phyloP scores from a whole-genome alignment of 2,888 invertebrate genomes.

The Erebia aethiops region DNA sequence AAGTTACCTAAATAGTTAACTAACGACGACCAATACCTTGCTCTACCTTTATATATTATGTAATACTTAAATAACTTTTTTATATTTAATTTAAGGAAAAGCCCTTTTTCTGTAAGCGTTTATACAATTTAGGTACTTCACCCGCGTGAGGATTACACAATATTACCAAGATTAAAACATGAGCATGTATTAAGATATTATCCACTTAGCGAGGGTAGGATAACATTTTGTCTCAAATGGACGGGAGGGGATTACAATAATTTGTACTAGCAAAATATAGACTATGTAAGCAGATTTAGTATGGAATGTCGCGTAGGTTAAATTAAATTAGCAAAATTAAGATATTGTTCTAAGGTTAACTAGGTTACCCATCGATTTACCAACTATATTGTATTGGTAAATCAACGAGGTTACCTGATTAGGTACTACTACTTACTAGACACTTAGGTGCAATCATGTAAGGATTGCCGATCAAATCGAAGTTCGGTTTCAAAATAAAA shows the following conservation, averaged over 20 bases:
- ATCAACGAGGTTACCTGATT: no score
- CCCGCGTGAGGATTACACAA: constrained; percentile 9
- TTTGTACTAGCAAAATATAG: not conserved
- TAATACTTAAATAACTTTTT: not conserved
- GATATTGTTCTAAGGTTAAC: no score
- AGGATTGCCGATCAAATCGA: no score
- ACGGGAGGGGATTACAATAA: constrained; percentile 3
- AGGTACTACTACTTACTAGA: no score
- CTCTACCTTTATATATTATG: no score
- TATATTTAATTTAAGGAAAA: not conserved
- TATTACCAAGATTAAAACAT: not conserved
- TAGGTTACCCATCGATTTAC: no score
- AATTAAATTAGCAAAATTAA: not conserved
- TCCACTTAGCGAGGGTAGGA: constrained; percentile 17
- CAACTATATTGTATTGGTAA: no score
- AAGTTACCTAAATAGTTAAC: no score
- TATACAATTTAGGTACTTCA: constrained; percentile 1
- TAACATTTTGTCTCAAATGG: constrained; percentile 13
- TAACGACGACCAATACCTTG: no score
- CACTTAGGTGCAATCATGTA: no score
- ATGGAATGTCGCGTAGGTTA: not conserved
- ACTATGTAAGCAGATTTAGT: constrained; percentile 8
- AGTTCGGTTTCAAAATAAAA: no score
- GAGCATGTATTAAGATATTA: constrained; percentile 12
- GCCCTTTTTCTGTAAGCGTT: not conserved